Evolutionary conservation across 2,888 invertebrate species (phyloP), one percentile per base, ranked within the genome.

Genomic region (Drosophila demipolita): DNA sequence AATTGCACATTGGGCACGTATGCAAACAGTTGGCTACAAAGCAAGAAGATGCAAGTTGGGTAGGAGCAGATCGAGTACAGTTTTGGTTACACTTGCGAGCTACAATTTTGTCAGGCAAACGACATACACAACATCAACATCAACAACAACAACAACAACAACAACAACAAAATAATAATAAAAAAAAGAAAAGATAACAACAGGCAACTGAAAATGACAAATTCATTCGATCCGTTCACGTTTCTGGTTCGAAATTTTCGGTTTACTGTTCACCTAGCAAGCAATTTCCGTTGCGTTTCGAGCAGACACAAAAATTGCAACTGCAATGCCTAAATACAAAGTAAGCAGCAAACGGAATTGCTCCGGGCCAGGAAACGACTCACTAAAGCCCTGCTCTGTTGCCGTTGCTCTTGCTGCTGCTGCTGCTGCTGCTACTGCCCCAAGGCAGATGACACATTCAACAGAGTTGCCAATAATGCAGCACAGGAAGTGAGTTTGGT

Each of bases 1-100:
- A 88, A 85, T 86, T 83, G 75, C 83, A 90, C 89, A 86, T 86
- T 72, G 87, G 89, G 85, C 90, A 85, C 85, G 90, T 85, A 90
- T 86, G 87, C 89, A 85, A 88, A 83, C 82, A 81, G 84, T 66
- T 67, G 71, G 73, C 29, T 38, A 38, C 29, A 36, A 38, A 38
- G 45, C 36, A 38, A 26, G n/a, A 23, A 54, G 33, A 20, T 48
- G 32, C 9, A 4, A 8, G 45, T 8, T 26, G 7, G 45, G 8
- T 8, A 8, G 23, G 45, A 8, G 4, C 45, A 45, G 32, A 57
- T 15, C 4, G 54, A 32, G 26, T 6, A 8, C 9, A 8, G 26
- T 66, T 80, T 68, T 63, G 82, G 67, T 60, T 63, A 66, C 83
- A 87, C 89, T 83, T 78, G 81, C 75, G 73, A 48, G 54, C 79